Evolutionary conservation across 2,797 vertebrate genomes (phyloP), one percentile per base, ranked within the genome.

Genomic region (Sebastes umbrosus): DNA sequence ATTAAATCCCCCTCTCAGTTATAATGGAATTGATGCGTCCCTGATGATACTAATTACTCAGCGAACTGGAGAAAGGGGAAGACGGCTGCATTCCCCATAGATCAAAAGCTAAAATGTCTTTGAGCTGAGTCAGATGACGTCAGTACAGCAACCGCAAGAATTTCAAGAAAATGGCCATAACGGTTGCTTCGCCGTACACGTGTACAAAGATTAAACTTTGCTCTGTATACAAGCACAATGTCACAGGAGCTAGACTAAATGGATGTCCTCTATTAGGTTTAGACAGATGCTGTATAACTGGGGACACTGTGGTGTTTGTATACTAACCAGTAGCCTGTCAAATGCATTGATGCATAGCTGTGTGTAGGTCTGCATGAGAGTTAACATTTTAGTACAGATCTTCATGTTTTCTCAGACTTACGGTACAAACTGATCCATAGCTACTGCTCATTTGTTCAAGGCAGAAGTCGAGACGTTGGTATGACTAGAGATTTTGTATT

Each of bases 311-410:
- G 87, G 82, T 88, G 88, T 95, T 91, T 88, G 90, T 91, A 79
- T 88, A 83, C 92, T 90, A 92, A 93, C 83, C 86, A 80, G 91
- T 94, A 94, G 93, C 92, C 93, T 93, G 92, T 94, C 88, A 58
- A 85, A 90, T 88, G 85, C 90, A 90, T 90, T 64, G 83, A 92
- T 91, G 91, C 88, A 91, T 94, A 93, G 80, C 88, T 92, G 89
- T 95, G 91, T 89, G 89, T 94, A 93, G 90, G 91, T 93, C 87
- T 95, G 96, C 95, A 96, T 96, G 95, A 93, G 77, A 91, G 87
- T 88, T 87, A 83, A 79, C 83, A 80, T 88, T 95, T 93, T 94
- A 93, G 83, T 88, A 74, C 76, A 90, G 84, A 88, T 80, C 81
- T 86, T 82, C 73, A 85, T 86, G 81, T 92, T 90, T 88, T 88